Evolutionary conservation across 2,113 vertebrate species (phyloP).

Genomic region (Potamarius usumacintae): DNA sequence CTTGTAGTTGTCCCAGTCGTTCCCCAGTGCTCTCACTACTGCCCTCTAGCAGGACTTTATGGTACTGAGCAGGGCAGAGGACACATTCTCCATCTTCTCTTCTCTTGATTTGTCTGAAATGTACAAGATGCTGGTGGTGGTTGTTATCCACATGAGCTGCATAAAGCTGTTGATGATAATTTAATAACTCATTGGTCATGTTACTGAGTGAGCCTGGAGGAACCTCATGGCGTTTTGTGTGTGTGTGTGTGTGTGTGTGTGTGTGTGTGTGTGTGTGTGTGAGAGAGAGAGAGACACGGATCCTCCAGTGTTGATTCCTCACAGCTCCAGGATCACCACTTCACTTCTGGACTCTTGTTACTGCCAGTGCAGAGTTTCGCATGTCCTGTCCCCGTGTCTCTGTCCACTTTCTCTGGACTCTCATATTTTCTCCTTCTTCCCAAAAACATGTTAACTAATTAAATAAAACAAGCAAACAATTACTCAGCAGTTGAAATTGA

Average conservation of each 20-base stretch:
- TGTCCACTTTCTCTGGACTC: too few species aligned
- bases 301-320: too few species aligned
- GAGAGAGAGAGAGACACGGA: neutral
- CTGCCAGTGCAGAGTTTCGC: too few species aligned
- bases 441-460: too few species aligned
- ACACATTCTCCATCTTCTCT: neutral
- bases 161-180: neutral
- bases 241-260: too few species aligned
- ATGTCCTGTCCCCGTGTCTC: too few species aligned
- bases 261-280: too few species aligned
- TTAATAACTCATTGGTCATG: neutral
- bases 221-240: neutral
- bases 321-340: too few species aligned
- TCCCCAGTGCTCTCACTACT: conserved; percentile 17
- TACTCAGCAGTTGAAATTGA: too few species aligned
- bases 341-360: too few species aligned
- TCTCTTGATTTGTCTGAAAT: neutral
- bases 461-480: too few species aligned
- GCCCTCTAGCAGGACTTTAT: conserved; percentile 46
- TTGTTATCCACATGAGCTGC: neutral
- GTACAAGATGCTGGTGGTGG: neutral
- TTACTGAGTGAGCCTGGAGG: neutral
- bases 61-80: neutral
- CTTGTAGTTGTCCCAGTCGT: neutral
- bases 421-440: too few species aligned